Conservation (phyloP, 2,797 vertebrate species). For the Columba guinea region DNA sequence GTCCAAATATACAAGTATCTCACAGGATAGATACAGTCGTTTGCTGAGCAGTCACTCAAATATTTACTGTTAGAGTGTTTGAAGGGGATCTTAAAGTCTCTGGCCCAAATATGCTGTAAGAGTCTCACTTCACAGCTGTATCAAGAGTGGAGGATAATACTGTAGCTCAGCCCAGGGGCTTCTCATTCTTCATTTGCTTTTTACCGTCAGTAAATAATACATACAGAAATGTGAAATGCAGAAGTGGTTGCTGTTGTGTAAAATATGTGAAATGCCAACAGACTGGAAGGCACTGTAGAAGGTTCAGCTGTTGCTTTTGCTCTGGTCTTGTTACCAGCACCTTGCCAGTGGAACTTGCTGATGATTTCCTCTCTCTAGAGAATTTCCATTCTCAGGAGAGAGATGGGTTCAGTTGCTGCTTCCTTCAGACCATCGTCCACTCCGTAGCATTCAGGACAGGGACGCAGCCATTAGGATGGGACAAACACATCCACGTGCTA, state of each 20-base stretch:
- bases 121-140: neutral
- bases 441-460: neutral
- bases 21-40: neutral
- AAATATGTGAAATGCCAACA: neutral
- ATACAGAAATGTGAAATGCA: neutral
- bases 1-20: neutral
- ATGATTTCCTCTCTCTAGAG: neutral
- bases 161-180: neutral
- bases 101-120: neutral
- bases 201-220: neutral
- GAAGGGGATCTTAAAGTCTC: neutral
- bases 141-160: neutral
- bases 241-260: neutral
- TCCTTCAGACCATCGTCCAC: neutral
- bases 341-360: neutral
- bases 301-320: neutral
- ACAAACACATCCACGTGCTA: neutral
- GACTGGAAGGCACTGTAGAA: neutral
- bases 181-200: neutral
- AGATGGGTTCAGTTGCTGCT: neutral
- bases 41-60: neutral
- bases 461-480: neutral
- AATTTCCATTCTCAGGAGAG: neutral
- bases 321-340: neutral
- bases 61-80: neutral